These are phyloP conservation scores for Felis catus DNA, from an alignment of 2,113 vertebrate genomes.

Conservation along the genomic window DNA sequence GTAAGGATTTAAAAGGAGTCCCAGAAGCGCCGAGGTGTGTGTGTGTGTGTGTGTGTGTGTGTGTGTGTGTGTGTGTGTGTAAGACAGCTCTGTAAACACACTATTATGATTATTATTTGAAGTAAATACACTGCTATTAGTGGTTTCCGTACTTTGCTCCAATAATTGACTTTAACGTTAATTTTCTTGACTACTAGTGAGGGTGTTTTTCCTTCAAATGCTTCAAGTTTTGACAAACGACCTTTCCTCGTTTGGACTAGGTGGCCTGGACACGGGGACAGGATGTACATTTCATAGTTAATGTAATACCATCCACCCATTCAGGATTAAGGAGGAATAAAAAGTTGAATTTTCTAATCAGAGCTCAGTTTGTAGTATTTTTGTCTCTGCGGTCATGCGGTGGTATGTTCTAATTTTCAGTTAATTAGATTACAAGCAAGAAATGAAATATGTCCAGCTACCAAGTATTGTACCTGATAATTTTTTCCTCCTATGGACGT, in stretches of 20 bases:
- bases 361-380: conserved; percentile 62
- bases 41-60: background rate
- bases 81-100: conserved; percentile 84
- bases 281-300: conserved; percentile 77
- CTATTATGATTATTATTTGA: conserved; percentile 78
- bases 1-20: conserved; percentile 76
- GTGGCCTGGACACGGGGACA: conserved; percentile 69
- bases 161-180: conserved; percentile 74
- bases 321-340: conserved; percentile 63
- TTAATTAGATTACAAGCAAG: conserved; percentile 82
- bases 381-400: conserved; percentile 54
- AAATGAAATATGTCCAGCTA: conserved; percentile 79
- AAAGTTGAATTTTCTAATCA: conserved; percentile 72
- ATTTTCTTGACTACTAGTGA: conserved; percentile 68
- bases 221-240: conserved; percentile 80
- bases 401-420: conserved; percentile 75
- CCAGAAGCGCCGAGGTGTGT: conserved; percentile 45
- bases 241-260: conserved; percentile 81
- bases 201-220: conserved; percentile 76
- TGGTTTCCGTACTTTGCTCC: conserved; percentile 67
- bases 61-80: background rate
- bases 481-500: conserved; percentile 65
- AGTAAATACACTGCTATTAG: conserved; percentile 70
- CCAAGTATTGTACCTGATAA: conserved; percentile 78
- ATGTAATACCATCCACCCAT: conserved; percentile 64